Percentiles rank a stretch among this genome's conserved stretches.
phyloP scores from a whole-genome alignment of 2,888 invertebrate species.

The Heliothis peltigera region DNA sequence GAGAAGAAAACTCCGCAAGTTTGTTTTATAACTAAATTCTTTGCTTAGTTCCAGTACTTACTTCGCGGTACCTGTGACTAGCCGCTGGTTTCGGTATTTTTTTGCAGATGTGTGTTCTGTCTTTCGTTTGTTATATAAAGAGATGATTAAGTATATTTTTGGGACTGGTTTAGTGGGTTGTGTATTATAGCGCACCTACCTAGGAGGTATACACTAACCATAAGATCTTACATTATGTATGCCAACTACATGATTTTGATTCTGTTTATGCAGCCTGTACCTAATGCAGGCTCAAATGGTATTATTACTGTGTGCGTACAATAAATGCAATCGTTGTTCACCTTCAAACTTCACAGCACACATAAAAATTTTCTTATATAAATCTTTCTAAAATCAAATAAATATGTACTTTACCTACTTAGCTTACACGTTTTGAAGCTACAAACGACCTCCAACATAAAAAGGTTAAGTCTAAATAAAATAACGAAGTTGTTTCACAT shows the following conservation, averaged over 20 bases:
- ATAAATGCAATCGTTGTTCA: too few species aligned
- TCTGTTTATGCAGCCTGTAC: too few species aligned
- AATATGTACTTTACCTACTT: background rate
- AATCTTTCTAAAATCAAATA: too few species aligned
- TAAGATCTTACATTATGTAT: too few species aligned
- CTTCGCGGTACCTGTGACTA: slow-evolving; percentile 28
- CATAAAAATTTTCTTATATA: too few species aligned
- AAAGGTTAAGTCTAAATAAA: slow-evolving; percentile 41
- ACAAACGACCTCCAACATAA: slow-evolving; percentile 27
- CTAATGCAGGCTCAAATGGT: too few species aligned
- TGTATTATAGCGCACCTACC: too few species aligned
- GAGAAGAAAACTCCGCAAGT: slow-evolving; percentile 45
- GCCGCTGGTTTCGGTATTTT: slow-evolving; percentile 13
- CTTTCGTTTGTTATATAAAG: slow-evolving; percentile 1
- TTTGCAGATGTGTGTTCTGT: slow-evolving; percentile 3
- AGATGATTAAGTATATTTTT: background rate
- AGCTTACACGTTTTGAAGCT: background rate
- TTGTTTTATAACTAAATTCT: slow-evolving; percentile 46
- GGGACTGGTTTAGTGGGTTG: too few species aligned
- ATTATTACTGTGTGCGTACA: too few species aligned
- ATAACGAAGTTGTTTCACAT: slow-evolving; percentile 69
- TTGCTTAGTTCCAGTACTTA: slow-evolving; percentile 35
- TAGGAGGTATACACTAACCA: too few species aligned
- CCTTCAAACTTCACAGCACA: too few species aligned
- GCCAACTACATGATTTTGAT: too few species aligned